A percentile compares a stretch with the other conserved stretches of the same genome.
These are phyloP conservation scores for Fundulus diaphanus DNA, from an alignment of 2,797 vertebrate species.

Conservation along the genomic window DNA sequence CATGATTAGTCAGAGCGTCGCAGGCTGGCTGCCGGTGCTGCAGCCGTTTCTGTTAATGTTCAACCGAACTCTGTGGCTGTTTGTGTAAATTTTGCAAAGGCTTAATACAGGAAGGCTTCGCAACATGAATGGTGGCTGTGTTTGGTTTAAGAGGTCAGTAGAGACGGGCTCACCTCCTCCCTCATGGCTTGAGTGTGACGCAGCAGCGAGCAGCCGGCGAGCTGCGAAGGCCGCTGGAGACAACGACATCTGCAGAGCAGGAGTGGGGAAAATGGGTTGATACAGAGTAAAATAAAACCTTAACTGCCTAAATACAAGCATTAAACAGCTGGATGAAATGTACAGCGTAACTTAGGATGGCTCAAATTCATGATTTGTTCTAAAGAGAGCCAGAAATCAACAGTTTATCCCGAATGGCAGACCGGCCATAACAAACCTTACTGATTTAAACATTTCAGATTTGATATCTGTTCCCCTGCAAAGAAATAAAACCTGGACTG, in stretches of 20 bases:
- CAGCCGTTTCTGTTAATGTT: slow-evolving; percentile 45
- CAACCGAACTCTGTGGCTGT: slow-evolving; percentile 7
- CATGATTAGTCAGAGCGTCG: not conserved
- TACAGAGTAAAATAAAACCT: not conserved
- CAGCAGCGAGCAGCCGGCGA: slow-evolving; percentile 73
- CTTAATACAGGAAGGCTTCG: not conserved
- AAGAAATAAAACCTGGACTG: not conserved
- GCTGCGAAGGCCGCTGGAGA: slow-evolving; percentile 61
- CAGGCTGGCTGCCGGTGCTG: slow-evolving; percentile 27
- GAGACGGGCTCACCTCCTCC: slow-evolving; percentile 72
- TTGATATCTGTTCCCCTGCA: not conserved
- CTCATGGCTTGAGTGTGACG: slow-evolving; percentile 73
- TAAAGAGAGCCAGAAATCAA: not conserved
- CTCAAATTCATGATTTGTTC: no score
- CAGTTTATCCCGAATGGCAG: not conserved
- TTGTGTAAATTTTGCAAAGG: not conserved
- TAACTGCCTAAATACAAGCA: not conserved
- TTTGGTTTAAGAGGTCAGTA: not conserved
- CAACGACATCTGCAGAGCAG: slow-evolving; percentile 64
- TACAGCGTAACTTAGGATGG: not conserved
- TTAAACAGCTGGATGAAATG: not conserved
- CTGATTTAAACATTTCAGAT: slow-evolving; percentile 1
- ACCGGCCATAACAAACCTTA: not conserved
- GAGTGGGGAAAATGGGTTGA: not conserved
- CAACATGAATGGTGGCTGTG: not conserved